Conservation (phyloP, 1,140 invertebrate species). For the Chironomus tepperi region DNA sequence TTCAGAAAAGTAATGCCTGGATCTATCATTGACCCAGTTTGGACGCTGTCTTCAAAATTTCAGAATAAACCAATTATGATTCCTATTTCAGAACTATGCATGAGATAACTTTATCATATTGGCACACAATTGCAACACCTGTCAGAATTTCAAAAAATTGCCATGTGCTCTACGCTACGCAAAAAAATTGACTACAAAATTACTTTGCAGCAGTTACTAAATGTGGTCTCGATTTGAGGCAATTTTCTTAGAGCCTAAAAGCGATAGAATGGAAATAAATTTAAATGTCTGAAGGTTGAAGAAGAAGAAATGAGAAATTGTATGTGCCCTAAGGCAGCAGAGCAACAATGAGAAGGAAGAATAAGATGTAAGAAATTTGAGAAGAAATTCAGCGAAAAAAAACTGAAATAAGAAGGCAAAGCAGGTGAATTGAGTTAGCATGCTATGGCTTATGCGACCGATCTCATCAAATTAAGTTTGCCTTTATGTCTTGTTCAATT, state of each 20-base stretch:
- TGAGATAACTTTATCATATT: too few relatives aligned
- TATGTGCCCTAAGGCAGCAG: background rate
- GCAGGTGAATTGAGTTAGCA: background rate
- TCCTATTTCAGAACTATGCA: too few relatives aligned
- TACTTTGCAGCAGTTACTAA: background rate
- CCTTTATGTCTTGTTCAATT: background rate
- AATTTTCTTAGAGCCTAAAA: background rate
- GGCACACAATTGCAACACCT: too few relatives aligned
- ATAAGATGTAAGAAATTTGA: background rate
- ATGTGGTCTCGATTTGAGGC: background rate
- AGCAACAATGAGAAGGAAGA: background rate
- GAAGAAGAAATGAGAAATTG: background rate
- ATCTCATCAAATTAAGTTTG: background rate
- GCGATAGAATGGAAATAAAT: background rate
- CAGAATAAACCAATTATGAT: too few relatives aligned
- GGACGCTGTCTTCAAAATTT: too few relatives aligned
- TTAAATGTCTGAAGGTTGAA: slow-evolving; percentile 1
- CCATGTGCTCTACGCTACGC: background rate
- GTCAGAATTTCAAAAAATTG: background rate
- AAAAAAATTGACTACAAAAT: background rate
- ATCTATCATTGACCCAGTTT: too few relatives aligned
- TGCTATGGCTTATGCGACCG: background rate
- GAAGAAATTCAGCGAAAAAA: background rate
- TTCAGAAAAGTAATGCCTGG: too few relatives aligned
- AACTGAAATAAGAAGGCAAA: background rate